Conservation (phyloP, 2,888 invertebrate species). For the Aricia artaxerxes region DNA sequence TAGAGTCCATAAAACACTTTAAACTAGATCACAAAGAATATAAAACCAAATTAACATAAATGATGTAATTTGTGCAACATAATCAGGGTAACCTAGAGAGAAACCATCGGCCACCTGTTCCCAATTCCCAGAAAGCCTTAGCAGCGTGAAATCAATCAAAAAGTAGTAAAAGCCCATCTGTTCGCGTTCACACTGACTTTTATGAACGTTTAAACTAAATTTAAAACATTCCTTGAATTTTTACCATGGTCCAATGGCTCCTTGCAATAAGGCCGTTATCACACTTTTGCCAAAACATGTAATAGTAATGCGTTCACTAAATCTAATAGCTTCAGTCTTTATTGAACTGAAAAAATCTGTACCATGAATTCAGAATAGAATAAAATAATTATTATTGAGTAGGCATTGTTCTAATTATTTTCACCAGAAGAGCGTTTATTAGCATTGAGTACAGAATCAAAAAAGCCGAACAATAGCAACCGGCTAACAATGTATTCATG, state of each 20-base stretch:
- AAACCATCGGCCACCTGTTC: constrained; percentile 15
- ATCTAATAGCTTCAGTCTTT: background rate
- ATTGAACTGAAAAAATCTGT: background rate
- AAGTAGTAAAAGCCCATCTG: constrained; percentile 34
- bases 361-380: background rate
- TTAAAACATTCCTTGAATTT: constrained; percentile 33
- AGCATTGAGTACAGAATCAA: background rate
- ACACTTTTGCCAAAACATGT: background rate
- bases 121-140: constrained; percentile 36
- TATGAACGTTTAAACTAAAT: constrained; percentile 32
- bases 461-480: background rate
- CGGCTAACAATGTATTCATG: background rate
- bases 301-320: background rate
- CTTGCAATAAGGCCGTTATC: background rate
- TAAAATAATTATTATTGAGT: background rate
- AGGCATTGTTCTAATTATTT: background rate
- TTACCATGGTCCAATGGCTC: constrained; percentile 4
- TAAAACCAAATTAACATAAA: background rate
- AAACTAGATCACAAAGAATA: background rate
- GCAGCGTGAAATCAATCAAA: constrained; percentile 39
- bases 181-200: constrained; percentile 30
- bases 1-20: background rate
- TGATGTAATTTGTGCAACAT: background rate
- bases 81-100: background rate
- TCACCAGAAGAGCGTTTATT: background rate